A percentile compares a stretch with the other conserved stretches of the same genome.
These are phyloP conservation scores for Hirudo medicinalis DNA, from an alignment of 1,140 invertebrate species.

Conservation along the genomic window DNA sequence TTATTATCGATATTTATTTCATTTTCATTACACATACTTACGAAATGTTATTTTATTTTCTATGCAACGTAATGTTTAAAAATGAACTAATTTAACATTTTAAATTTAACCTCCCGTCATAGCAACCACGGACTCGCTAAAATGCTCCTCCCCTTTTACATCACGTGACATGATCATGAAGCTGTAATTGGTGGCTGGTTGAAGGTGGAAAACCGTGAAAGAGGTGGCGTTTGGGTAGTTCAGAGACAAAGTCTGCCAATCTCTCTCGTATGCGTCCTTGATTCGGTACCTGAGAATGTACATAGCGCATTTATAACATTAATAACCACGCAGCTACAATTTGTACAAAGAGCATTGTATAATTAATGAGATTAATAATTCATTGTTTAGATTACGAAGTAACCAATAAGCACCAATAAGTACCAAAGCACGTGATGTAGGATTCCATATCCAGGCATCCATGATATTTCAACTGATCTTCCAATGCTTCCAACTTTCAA, in stretches of 20 bases:
- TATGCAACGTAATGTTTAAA: no score
- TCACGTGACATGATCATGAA: slow-evolving; percentile 19
- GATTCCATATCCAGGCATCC: slow-evolving; percentile 86
- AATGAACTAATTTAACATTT: no score
- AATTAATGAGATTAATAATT: no score
- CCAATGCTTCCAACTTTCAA: slow-evolving; percentile 67
- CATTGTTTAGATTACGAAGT: no score
- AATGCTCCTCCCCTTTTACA: background rate
- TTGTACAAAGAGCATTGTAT: no score
- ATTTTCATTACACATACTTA: no score
- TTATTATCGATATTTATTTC: no score
- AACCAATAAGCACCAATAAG: no score
- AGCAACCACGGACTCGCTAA: slow-evolving; percentile 6
- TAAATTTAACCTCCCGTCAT: slow-evolving; percentile 6
- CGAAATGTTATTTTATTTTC: no score
- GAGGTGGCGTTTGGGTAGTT: slow-evolving; percentile 1
- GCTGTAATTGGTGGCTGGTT: slow-evolving; percentile 12
- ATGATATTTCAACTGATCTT: slow-evolving; percentile 72
- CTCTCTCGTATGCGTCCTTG: slow-evolving; percentile 9
- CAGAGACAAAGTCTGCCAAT: slow-evolving; percentile 13
- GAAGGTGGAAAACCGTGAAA: slow-evolving; percentile 3
- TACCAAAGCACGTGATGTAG: slow-evolving; percentile 36
- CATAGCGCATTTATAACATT: background rate
- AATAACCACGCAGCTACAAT: background rate
- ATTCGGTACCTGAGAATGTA: background rate